Evolutionary conservation across 2,113 vertebrate genomes (phyloP).

Genomic region (Ageneiosus marmoratus): DNA sequence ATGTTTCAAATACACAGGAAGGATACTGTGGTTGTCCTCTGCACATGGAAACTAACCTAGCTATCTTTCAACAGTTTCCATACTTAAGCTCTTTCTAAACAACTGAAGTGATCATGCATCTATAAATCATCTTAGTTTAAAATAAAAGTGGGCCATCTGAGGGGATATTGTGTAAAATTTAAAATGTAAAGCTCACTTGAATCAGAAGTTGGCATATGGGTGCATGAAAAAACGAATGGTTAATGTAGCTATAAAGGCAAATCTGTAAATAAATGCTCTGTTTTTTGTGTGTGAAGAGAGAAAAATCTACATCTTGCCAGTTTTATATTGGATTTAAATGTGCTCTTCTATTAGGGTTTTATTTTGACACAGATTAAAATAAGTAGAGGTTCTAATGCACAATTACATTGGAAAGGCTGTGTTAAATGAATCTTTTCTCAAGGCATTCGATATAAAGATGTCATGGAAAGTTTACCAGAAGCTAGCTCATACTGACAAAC

Average conservation of each 20-base stretch:
- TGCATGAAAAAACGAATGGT: not conserved
- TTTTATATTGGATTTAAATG: not conserved
- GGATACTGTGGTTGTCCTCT: conserved; percentile 77
- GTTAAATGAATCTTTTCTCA: conserved; percentile 35
- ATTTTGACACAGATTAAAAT: not conserved
- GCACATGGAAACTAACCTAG: conserved; percentile 71
- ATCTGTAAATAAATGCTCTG: not conserved
- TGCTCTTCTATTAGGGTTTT: not conserved
- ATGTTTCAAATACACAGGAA: conserved; percentile 70
- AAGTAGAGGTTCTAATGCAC: conserved; percentile 2
- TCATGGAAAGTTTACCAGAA: conserved; percentile 86
- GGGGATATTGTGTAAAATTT: not conserved
- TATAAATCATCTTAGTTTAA: not conserved
- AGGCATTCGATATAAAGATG: conserved; percentile 70
- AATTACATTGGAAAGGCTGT: not conserved
- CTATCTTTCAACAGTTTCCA: conserved; percentile 73
- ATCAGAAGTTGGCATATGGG: too few species aligned
- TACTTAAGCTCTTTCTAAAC: conserved; percentile 58
- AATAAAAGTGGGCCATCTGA: not conserved
- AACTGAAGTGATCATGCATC: not conserved
- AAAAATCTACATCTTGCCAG: not conserved
- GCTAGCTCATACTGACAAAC: conserved; percentile 75
- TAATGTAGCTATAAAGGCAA: not conserved
- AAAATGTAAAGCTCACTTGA: not conserved
- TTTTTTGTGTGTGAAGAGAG: not conserved